Base-by-base conservation (phyloP, 2,113 vertebrate genomes). In the Mobula hypostoma region DNA sequence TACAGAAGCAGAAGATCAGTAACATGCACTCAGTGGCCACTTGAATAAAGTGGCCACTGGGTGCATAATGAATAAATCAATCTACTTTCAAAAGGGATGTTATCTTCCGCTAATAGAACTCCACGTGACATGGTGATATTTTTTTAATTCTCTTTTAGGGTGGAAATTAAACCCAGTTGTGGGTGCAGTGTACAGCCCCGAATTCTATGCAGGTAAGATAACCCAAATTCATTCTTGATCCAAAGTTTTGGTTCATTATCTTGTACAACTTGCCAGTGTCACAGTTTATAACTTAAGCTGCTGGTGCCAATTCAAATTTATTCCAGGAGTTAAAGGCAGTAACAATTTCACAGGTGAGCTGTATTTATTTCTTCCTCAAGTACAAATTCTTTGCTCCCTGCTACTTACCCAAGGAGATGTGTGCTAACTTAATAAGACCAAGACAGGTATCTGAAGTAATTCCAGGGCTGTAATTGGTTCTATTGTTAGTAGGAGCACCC, bases 91-190 rank as follows among this genome's bases (percentile, higher is more conserved):
- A 27, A 40, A 93, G 19, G 68, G 6, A 7, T 48, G 24, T 48
- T 27, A 72, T 70, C 14, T 11, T 93, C 70, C 76, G 68, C 70
- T 15, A 17, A 66, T 14, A 32, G 58, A 88, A 63, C 27, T 3
- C 14, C 19, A 27, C 3, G n/a, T 70, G 63, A 85, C 91, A n/a
- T 95, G 94, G 94, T 29, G 29, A 70, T 63, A 94, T 83, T 76
- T 94, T 27, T 78, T 85, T 94, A 77, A 74, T 48, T 94, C 48
- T 96, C 94, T 97, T 97, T 94, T 97, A 99, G 98, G 98, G 97
- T 99, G 98, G 98, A 99, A 99, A 97, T 98, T 99, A 97, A 99
- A 99, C 98, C 98, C 98, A 97, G 98, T 99, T 96, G 98, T 99
- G 95, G 98, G 98, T 95, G 98, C 98, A 94, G 98, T 99, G 96